These are phyloP conservation scores for Prionace glauca DNA, from an alignment of 2,797 vertebrate species.

Conservation along the genomic window DNA sequence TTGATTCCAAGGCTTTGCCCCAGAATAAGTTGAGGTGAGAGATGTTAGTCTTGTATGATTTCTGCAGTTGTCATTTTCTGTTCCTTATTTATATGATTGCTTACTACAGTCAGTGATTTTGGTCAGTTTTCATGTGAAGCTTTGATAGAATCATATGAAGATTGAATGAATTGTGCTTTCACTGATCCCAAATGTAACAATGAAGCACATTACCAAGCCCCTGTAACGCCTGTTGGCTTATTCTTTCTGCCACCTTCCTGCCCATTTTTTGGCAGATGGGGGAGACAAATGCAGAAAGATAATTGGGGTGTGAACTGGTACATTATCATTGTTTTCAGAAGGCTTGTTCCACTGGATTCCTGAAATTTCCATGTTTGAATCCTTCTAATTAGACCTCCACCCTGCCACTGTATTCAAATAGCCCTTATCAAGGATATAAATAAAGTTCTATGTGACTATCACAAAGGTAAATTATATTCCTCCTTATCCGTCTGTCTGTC, in stretches of 20 bases:
- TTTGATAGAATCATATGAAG: not conserved
- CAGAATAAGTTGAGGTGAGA: conserved; percentile 82
- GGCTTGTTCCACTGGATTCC: not conserved
- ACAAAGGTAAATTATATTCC: not conserved
- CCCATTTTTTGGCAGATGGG: not conserved
- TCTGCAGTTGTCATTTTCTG: not conserved
- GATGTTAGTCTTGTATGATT: not conserved
- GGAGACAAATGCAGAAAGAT: not conserved
- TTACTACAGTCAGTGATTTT: not conserved
- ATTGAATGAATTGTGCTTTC: not conserved
- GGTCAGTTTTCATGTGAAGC: not conserved
- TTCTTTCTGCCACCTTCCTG: not conserved
- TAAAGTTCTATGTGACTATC: not conserved
- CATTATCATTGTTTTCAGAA: not conserved
- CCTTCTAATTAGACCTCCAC: not conserved
- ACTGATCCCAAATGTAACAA: not conserved
- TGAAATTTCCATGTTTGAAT: not conserved
- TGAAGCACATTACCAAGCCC: not conserved
- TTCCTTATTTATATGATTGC: not conserved
- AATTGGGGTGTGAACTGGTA: not conserved
- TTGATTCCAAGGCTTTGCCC: conserved; percentile 75
- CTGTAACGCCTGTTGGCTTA: not conserved
- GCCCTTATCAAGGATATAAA: not conserved
- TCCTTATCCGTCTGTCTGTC: not conserved
- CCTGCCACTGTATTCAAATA: not conserved